Conservation (phyloP, 2,888 invertebrate genomes). For the Conops quadrifasciatus region DNA sequence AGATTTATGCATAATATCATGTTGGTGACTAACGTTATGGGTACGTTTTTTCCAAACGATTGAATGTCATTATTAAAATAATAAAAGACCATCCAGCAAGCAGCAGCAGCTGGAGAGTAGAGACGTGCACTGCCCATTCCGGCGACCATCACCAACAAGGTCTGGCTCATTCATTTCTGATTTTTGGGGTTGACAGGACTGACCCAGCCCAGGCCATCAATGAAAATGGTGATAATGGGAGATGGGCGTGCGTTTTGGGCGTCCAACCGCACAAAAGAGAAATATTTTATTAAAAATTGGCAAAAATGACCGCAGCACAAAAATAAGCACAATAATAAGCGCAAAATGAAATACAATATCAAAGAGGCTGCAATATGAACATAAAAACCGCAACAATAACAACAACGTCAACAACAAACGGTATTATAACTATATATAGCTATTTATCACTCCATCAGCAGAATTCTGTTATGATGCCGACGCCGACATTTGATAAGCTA, state of each 20-base stretch:
- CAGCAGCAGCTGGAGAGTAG: too few species aligned
- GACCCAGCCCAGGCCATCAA: too few species aligned
- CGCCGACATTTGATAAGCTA: constrained; percentile 20
- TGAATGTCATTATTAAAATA: constrained; percentile 6
- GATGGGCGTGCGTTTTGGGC: too few species aligned
- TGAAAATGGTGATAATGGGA: too few species aligned
- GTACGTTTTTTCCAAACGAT: constrained; percentile 24
- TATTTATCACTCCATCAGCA: constrained; percentile 50
- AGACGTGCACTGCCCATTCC: too few species aligned
- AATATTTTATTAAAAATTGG: constrained; percentile 13
- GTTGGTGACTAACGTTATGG: constrained; percentile 4
- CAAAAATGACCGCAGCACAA: constrained; percentile 5
- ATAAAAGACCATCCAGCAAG: background rate
- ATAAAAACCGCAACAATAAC: background rate
- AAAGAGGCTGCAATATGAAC: constrained; percentile 46
- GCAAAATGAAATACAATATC: constrained; percentile 5
- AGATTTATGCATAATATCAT: background rate
- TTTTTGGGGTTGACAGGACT: too few species aligned
- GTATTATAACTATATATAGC: constrained; percentile 40
- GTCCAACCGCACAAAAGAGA: too few species aligned
- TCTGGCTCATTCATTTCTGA: too few species aligned
- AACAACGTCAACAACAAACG: constrained; percentile 2
- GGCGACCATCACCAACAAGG: too few species aligned
- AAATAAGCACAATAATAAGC: constrained; percentile 9
- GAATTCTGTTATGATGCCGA: constrained; percentile 19